Conservation (phyloP, 2,113 vertebrate genomes). For the Platichthys stellatus region DNA sequence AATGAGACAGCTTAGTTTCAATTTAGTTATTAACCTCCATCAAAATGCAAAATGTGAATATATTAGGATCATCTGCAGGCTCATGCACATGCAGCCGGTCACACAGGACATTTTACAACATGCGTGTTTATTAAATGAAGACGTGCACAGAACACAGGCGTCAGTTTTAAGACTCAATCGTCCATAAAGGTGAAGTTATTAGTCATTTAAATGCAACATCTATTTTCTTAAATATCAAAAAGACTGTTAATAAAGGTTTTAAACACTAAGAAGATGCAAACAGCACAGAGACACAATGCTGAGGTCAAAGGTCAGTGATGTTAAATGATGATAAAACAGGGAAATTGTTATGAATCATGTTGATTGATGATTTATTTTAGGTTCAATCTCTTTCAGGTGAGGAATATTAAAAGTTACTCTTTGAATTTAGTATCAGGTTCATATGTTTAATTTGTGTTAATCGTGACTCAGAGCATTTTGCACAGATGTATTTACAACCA, state of each 20-base stretch:
- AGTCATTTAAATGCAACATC: background rate
- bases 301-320: background rate
- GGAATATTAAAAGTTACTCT: no score
- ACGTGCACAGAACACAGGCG: background rate
- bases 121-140: accelerated
- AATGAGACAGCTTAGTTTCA: background rate
- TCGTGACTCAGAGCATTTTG: no score
- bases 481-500: background rate
- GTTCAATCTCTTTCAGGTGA: no score
- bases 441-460: no score
- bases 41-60: background rate
- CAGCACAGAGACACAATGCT: background rate
- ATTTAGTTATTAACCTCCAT: background rate
- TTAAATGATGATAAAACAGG: background rate
- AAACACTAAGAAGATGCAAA: no score
- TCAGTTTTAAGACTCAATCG: background rate
- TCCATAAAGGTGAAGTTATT: background rate
- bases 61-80: no score
- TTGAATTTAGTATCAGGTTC: no score
- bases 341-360: background rate
- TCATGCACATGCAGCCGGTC: background rate
- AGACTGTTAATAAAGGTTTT: no score
- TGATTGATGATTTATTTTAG: no score
- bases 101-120: background rate
- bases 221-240: no score